Evolutionary conservation across 1,140 invertebrate species (phyloP), one percentile per base, ranked within the genome.

Genomic region (Atopsyche davidsoni): DNA sequence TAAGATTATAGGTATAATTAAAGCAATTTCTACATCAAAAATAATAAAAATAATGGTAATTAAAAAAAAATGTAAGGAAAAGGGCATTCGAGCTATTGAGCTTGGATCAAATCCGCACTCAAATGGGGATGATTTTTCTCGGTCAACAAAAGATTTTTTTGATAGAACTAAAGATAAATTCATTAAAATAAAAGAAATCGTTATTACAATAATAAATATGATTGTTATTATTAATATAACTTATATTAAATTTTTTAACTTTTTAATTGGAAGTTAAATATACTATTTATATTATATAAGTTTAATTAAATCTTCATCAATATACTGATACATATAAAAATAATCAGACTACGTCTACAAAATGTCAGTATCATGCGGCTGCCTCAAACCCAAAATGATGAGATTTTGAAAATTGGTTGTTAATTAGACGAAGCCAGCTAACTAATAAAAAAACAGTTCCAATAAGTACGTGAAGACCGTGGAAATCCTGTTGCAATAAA

Each of bases 291-390:
- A 79, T 67, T 81, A 79, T 77, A 76, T 74, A 76, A 75, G 75
- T 80, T 69, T 59, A 24, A 46, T 64, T 72, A 59, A n/a, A n/a
- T n/a, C 73, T 72, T 78, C 78, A 84, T 78, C 79, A 83, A 60
- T 83, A 84, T 64, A 83, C 73, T 46, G 72, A 77, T 53, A 82
- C 68, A 73, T 78, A 84, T 54, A 84, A 60, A 59, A 84, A 83
- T 74, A 85, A 67, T 79, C 81, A 85, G 10, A 85, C 74, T 59
- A 85, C 75, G 76, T 85, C 80, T 43, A 85, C 78, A 75, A 85
- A 85, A 68, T 85, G 81, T 79, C 81, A 85, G 55, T 85, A 85
- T 80, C 81, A 83, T 28, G 24, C 13, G n/a, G 36, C 36, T 17
- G 36, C 36, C 19, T 39, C 36, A 19, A 39, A 39, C 2, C 36